Evolutionary conservation across 2,797 vertebrate species (phyloP).

Genomic region (Pempheris klunzingeri): DNA sequence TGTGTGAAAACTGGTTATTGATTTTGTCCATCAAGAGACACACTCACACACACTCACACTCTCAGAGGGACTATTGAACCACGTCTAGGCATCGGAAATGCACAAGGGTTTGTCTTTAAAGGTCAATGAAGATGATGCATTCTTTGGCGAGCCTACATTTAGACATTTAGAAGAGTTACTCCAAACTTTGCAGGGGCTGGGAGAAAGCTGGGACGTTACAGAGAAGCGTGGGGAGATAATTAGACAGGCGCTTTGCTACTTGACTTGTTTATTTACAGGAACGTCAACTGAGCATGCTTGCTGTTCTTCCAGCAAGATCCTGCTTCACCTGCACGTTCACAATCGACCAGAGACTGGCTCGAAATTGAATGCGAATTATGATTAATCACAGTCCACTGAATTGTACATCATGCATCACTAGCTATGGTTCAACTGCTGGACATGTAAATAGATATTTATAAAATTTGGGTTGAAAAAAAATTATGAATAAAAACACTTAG

Average conservation of each 20-base stretch:
- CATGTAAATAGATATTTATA: too few relatives aligned
- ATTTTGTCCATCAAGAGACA: constrained; percentile 76
- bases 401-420: too few relatives aligned
- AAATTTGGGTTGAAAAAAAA: too few relatives aligned
- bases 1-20: constrained; percentile 76
- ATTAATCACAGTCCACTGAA: too few relatives aligned
- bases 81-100: constrained; percentile 40
- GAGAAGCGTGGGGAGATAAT: constrained; percentile 44
- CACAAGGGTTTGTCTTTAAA: constrained; percentile 69
- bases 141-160: constrained; percentile 23
- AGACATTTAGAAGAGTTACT: constrained; percentile 41
- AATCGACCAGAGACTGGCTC: too few relatives aligned
- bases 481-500: too few relatives aligned
- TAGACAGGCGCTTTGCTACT: constrained; percentile 13
- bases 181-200: constrained; percentile 25
- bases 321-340: not conserved
- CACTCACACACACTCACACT: too few relatives aligned
- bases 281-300: constrained; percentile 5
- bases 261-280: constrained; percentile 11
- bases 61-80: constrained; percentile 74
- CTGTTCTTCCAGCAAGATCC: constrained; percentile 9
- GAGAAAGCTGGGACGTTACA: constrained; percentile 14
- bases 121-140: constrained; percentile 67
- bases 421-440: too few relatives aligned
- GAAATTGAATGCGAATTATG: too few relatives aligned